Evolutionary conservation across 1,140 invertebrate species (phyloP).

Genomic region (Sycophila sp.): DNA sequence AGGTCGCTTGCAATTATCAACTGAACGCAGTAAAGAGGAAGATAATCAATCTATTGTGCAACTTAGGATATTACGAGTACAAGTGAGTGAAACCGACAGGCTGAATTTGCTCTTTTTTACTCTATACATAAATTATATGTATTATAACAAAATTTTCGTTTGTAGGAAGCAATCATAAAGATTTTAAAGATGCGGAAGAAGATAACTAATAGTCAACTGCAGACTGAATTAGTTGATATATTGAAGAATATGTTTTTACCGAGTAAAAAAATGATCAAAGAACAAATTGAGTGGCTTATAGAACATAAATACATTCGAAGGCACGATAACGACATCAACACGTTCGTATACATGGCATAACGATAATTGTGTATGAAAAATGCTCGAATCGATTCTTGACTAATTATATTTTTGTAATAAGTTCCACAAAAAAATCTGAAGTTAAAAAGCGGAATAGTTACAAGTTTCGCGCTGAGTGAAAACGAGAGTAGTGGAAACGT

Average conservation of each 20-base stretch:
- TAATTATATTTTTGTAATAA: conserved; percentile 42
- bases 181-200: conserved; percentile 98
- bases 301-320: conserved; percentile 98
- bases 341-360: conserved; percentile 98
- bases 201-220: conserved; percentile 92
- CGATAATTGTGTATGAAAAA: conserved; percentile 41
- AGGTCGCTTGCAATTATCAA: conserved; percentile 92
- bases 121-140: conserved; percentile 1
- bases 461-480: conserved; percentile 6
- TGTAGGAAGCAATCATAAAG: conserved; percentile 96
- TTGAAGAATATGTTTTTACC: conserved; percentile 99
- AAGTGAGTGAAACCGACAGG: conserved; percentile 70
- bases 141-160: conserved; percentile 17
- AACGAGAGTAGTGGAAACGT: no score
- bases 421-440: conserved; percentile 8
- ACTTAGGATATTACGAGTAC: conserved; percentile 88
- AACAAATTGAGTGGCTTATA: conserved; percentile 99
- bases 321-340: conserved; percentile 97
- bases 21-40: conserved; percentile 94
- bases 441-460: conserved; percentile 12
- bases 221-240: conserved; percentile 97
- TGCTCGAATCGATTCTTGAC: conserved; percentile 28
- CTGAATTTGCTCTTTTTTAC: not conserved
- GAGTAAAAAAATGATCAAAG: conserved; percentile 99
- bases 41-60: conserved; percentile 98